Evolutionary conservation across 2,888 invertebrate genomes (phyloP), one percentile per base, ranked within the genome.

Genomic region (Tridacna gigas): DNA sequence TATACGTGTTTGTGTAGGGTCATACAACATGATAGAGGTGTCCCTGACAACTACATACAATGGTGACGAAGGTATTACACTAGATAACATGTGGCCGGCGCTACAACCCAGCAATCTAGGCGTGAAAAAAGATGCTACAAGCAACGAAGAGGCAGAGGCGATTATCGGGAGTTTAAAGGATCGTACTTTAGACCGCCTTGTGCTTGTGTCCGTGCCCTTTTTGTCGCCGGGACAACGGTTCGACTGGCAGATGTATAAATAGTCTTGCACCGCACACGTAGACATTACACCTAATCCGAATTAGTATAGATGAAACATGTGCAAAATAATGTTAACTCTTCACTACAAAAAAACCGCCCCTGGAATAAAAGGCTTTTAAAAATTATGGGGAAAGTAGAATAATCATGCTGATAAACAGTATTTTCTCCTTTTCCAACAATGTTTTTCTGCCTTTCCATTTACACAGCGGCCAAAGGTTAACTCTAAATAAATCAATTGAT

Each of bases 121-220:
- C 3, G 63, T 61, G 20, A 78, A 78, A 20, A 60, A 73, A 20
- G 61, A 78, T 47, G 45, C 47, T 11, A 26, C 0, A 25, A 71
- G 15, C 15, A 63, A 47, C 11, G 63, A n/a, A 15, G 47, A 56
- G 11, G 63, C 26, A 11, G 47, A 63, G 15, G 28, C 28, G 4
- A 60, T 47, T 9, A 48, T 73, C 22, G 20, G 20, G 0, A 25
- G n/a, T 37, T 20, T 78, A 11, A 37, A 73, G 37, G 18, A 26
- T 56, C 1, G 13, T 13, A 20, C 45, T 0, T 48, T 47, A 26
- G 37, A 47, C 61, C 22, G 48, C 5, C 78, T 63, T 12, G 48
- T 73, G 11, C 13, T 78, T 4, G 4, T 78, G 0, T 78, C 78
- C 9, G 78, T 78, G 47, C 78, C 78, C 20, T 28, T 71, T 0